Conservation (phyloP, 37 sponge, comb jelly and placozoan species). For the Chondrilla cf. caribensis region DNA sequence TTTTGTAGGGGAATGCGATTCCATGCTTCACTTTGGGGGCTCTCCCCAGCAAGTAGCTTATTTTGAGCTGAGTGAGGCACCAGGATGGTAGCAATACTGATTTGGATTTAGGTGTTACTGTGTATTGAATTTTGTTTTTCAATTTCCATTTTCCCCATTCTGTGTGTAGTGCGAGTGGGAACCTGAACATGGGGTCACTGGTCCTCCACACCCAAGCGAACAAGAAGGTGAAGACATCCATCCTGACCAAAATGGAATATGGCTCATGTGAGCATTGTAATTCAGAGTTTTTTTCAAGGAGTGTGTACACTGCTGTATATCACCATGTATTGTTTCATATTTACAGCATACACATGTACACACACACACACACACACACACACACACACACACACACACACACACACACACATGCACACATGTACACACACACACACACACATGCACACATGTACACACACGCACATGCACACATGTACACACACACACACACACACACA, state of each 20-base stretch:
- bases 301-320: too few species aligned
- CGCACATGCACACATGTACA: slow-evolving; percentile 36
- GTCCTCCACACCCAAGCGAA: not conserved
- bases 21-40: too few species aligned
- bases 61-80: too few species aligned
- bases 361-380: slow-evolving; percentile 55
- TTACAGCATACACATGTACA: not conserved
- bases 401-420: slow-evolving; percentile 33
- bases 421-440: slow-evolving; percentile 34
- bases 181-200: not conserved
- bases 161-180: not conserved
- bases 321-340: not conserved
- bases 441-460: slow-evolving; percentile 36
- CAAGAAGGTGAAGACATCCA: slow-evolving; percentile 8
- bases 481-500: slow-evolving; percentile 39
- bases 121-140: too few species aligned
- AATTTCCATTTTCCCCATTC: not conserved
- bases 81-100: too few species aligned
- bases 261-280: not conserved
- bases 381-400: slow-evolving; percentile 55
- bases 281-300: too few species aligned
- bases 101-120: too few species aligned
- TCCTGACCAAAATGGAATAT: not conserved
- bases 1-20: too few species aligned
- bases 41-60: too few species aligned